Conservation (phyloP, 1,140 invertebrate genomes). For the Eriocheir sinensis region DNA sequence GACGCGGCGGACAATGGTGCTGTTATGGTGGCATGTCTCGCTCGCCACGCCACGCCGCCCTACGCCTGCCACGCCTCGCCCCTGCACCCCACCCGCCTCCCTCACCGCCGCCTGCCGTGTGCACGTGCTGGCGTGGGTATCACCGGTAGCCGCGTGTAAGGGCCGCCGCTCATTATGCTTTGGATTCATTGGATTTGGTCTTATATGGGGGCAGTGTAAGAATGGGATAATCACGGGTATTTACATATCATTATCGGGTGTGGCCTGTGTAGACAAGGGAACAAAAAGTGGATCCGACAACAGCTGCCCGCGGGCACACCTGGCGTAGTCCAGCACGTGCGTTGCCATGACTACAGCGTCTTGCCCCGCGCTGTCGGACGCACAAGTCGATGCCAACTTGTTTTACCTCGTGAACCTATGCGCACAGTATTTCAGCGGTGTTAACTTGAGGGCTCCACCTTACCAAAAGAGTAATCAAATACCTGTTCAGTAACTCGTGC, state of each 20-base stretch:
- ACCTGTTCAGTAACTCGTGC: neutral
- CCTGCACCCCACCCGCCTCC: too few species aligned
- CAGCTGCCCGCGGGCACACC: conserved; percentile 8
- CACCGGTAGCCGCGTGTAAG: neutral
- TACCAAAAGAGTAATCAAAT: neutral
- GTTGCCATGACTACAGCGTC: neutral
- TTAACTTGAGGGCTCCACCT: too few species aligned
- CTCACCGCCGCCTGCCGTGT: neutral
- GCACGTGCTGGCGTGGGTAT: neutral
- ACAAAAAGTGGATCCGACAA: neutral
- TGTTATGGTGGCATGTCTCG: neutral
- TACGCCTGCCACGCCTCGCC: too few species aligned
- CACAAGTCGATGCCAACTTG: too few species aligned
- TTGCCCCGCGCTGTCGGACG: neutral
- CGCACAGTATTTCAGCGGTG: too few species aligned
- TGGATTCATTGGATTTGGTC: neutral
- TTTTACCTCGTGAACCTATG: too few species aligned
- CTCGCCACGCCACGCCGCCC: too few species aligned
- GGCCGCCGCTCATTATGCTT: neutral
- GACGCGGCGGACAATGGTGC: neutral
- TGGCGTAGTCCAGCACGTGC: conserved; percentile 11
- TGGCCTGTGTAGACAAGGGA: neutral
- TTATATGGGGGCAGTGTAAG: conserved; percentile 15
- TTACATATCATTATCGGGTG: conserved; percentile 2
- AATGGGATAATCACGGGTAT: neutral